Percentiles rank a stretch among this genome's conserved stretches.
These are phyloP conservation scores for Brachyhypopomus occidentalis DNA, from an alignment of 2,113 vertebrate species.

Conservation along the genomic window DNA sequence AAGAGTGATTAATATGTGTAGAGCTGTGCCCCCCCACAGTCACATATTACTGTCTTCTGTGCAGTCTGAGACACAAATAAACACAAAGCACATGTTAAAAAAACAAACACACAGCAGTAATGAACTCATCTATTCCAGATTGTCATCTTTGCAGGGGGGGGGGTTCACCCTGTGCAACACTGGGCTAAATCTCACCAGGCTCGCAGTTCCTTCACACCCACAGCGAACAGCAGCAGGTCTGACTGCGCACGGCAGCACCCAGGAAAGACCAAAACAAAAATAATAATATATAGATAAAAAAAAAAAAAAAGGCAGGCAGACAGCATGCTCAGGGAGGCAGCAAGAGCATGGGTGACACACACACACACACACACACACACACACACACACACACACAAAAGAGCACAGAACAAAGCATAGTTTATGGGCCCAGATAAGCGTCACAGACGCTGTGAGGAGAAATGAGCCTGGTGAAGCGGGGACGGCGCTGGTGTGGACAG, in stretches of 20 bases:
- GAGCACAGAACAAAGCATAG: not conserved
- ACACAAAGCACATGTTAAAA: not conserved
- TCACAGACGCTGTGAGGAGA: not conserved
- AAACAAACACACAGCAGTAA: not conserved
- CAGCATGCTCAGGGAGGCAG: too few species aligned
- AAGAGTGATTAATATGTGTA: conserved; percentile 47
- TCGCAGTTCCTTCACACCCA: too few species aligned
- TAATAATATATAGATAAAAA: too few species aligned
- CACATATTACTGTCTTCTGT: conserved; percentile 37
- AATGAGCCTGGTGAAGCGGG: not conserved
- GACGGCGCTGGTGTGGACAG: not conserved
- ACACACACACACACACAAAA: not conserved
- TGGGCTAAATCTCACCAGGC: too few species aligned
- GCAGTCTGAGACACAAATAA: conserved; percentile 20
- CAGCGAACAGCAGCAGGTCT: too few species aligned
- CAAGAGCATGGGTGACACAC: not conserved
- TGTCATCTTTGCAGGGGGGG: too few species aligned
- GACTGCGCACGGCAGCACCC: too few species aligned
- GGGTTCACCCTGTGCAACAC: too few species aligned
- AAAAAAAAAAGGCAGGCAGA: too few species aligned
- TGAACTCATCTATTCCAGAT: not conserved
- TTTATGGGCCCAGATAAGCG: not conserved
- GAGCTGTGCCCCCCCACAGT: conserved; percentile 33
- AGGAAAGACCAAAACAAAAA: too few species aligned
- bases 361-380: not conserved